Conservation (phyloP, 2,113 vertebrate genomes). For the Ariopsis seemanni region DNA sequence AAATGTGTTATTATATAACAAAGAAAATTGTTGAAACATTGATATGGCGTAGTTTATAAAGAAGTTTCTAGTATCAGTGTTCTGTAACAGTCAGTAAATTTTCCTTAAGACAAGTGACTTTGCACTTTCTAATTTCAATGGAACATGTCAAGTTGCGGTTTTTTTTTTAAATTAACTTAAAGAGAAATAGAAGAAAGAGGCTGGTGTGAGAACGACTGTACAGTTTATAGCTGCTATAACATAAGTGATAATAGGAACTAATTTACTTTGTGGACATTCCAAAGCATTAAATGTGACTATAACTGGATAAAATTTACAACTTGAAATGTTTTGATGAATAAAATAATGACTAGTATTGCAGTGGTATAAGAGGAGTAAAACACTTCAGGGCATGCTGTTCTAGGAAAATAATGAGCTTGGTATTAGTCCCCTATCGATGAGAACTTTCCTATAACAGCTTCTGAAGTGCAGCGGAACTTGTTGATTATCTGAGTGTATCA, state of each 20-base stretch:
- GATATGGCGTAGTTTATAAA: neutral
- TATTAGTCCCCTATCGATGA: neutral
- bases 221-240: neutral
- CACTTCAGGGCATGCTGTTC: neutral
- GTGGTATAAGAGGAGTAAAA: neutral
- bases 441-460: neutral
- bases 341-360: neutral
- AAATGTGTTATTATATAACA: neutral
- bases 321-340: neutral
- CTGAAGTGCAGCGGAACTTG: neutral
- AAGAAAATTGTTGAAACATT: neutral
- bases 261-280: neutral
- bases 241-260: neutral
- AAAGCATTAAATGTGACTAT: neutral
- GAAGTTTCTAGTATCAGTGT: neutral
- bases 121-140: neutral
- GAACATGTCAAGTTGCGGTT: neutral
- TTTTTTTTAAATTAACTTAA: neutral
- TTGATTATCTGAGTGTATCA: constrained; percentile 10
- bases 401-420: neutral
- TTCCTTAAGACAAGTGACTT: no score
- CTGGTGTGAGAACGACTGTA: neutral
- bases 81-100: neutral
- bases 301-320: neutral
- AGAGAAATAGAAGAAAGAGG: neutral